A percentile compares a stretch with the other conserved stretches of the same genome.
phyloP scores from a whole-genome alignment of 2,888 invertebrate genomes.

The Leptinotarsa juncta region DNA sequence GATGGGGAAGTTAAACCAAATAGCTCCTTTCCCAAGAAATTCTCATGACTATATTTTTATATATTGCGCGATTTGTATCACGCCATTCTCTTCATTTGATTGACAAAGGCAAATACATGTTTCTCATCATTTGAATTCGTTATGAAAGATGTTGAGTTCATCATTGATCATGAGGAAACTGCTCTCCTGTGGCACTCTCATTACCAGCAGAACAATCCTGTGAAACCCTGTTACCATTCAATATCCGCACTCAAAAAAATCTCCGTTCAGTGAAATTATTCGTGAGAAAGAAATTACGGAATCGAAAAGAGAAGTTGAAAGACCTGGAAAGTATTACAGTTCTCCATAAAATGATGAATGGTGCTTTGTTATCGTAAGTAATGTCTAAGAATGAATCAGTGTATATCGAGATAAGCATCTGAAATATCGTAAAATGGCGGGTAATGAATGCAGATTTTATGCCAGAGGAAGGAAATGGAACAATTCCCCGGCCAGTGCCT shows the following conservation, averaged over 20 bases:
- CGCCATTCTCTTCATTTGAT: no score
- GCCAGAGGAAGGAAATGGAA: conserved; percentile 62
- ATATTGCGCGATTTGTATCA: no score
- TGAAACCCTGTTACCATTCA: neutral
- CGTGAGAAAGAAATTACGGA: conserved; percentile 18
- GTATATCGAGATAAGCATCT: conserved; percentile 53
- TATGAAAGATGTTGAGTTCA: conserved; percentile 3
- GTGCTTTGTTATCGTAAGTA: conserved; percentile 57
- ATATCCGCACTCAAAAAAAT: conserved; percentile 10
- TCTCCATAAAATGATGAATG: conserved; percentile 53
- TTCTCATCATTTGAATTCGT: neutral
- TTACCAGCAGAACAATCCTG: conserved; percentile 1
- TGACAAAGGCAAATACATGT: no score
- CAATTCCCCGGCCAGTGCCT: conserved; percentile 62
- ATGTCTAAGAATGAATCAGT: conserved; percentile 56
- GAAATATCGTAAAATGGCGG: conserved; percentile 61
- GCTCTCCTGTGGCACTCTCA: neutral
- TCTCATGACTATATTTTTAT: no score
- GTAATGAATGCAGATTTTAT: conserved; percentile 56
- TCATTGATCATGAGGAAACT: neutral
- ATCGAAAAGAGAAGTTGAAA: conserved; percentile 22
- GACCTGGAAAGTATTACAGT: conserved; percentile 31
- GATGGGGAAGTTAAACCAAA: no score
- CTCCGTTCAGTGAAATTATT: neutral
- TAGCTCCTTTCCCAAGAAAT: no score